These are phyloP conservation scores for Macheiramphus alcinus DNA, from an alignment of 2,113 vertebrate genomes.

Conservation along the genomic window DNA sequence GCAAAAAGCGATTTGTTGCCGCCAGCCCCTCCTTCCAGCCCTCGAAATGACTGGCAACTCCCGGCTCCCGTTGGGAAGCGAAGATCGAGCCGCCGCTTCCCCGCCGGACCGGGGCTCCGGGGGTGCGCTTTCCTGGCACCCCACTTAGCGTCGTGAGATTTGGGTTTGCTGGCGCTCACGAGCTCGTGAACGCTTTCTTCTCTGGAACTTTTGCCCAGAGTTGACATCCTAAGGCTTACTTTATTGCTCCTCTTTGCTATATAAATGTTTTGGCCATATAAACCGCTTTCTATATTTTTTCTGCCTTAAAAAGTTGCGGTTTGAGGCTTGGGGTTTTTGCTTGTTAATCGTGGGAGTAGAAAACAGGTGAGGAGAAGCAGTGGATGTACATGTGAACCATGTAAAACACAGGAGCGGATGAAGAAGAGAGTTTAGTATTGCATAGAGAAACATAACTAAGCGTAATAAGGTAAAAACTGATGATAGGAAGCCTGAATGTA, in stretches of 20 bases:
- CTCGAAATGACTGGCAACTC: constrained; percentile 23
- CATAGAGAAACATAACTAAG: no score
- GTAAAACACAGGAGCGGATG: accelerated
- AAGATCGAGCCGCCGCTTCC: background rate
- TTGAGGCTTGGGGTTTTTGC: background rate
- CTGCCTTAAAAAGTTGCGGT: background rate
- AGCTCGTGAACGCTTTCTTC: accelerated
- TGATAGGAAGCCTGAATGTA: background rate
- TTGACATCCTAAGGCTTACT: background rate
- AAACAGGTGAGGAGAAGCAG: background rate
- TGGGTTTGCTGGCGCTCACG: accelerated
- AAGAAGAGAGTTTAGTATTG: background rate
- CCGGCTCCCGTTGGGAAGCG: background rate
- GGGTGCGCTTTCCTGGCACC: background rate
- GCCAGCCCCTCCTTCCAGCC: constrained; percentile 51
- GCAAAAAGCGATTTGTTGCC: constrained; percentile 46
- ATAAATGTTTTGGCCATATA: accelerated
- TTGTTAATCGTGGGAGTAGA: background rate
- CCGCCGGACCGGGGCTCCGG: background rate
- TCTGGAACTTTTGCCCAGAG: background rate
- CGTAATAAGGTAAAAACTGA: background rate
- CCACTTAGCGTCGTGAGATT: no score
- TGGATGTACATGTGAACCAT: accelerated
- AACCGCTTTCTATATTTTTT: background rate
- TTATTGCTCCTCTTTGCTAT: accelerated